Base-by-base conservation (phyloP, 2,797 vertebrate genomes). In the Sebastes matsubarae region DNA sequence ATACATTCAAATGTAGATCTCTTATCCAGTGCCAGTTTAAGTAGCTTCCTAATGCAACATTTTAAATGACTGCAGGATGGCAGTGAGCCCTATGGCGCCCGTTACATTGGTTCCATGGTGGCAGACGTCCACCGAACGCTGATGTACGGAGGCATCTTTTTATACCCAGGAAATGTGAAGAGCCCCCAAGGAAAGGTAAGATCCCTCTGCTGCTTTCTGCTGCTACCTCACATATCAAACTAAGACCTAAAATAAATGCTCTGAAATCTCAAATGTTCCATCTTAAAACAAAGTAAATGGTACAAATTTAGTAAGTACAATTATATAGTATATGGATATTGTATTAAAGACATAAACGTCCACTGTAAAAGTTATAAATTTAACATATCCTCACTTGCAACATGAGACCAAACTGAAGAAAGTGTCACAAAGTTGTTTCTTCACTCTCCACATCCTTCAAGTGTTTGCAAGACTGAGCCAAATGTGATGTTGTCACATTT, bases 71-170 rank as follows among this genome's bases (percentile, higher is more conserved):
- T 11, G 6, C 8, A 99, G 99, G 97, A 98, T 74, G 97, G 97
- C 79, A 96, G 94, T 18, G 94, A 96, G 32, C 97, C 99, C 0
- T 99, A 99, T 22, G 95, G 94, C 1, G 96, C 97, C 2, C 96
- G 98, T 13, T 99, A 99, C 22, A 95, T 99, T 42, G 99, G 99
- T 4, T 99, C 99, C 10, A 99, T 99, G 99, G 98, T 99, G 75
- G 98, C 99, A 22, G 98, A 99, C 29, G 97, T 99, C 30, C 98
- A 99, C 91, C 96, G 98, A 50, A 99, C 99, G 0, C 94, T 99
- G 80, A 97, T 99, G 59, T 99, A 99, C 1, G 98, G 98, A 90
- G 98, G 98, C 29, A 97, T 99, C 93, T 99, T 99, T 85, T 88
- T 99, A 84, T 99, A 99, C 89, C 98, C 98, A 0, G 97, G 96